Conservation (phyloP, 2,888 invertebrate genomes). For the Synergus itoensis region DNA sequence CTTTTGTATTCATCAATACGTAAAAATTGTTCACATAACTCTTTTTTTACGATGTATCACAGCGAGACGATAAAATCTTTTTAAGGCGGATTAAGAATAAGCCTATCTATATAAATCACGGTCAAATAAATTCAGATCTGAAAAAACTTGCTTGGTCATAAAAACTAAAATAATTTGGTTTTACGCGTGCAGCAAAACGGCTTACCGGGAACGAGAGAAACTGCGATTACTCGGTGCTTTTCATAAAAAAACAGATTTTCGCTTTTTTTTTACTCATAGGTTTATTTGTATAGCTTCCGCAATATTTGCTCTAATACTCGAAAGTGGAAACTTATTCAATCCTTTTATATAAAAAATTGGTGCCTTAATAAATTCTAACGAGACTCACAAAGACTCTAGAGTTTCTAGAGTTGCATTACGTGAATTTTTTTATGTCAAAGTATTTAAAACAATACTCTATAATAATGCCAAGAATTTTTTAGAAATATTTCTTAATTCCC, state of each 20-base stretch:
- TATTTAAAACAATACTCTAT: background rate
- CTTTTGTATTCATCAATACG: background rate
- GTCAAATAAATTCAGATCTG: constrained; percentile 36
- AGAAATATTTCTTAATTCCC: background rate
- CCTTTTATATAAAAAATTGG: background rate
- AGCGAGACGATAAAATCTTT: constrained; percentile 11
- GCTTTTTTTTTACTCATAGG: background rate
- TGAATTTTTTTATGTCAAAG: background rate
- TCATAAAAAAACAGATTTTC: background rate
- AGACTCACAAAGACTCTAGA: background rate
- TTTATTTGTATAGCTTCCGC: background rate
- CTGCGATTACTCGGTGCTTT: background rate
- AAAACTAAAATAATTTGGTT: constrained; percentile 34
- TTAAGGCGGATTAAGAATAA: constrained; percentile 17
- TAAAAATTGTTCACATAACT: background rate
- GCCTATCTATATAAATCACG: constrained; percentile 16
- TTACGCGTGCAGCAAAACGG: constrained; percentile 12
- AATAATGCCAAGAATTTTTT: background rate
- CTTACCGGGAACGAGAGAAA: background rate
- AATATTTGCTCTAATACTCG: background rate
- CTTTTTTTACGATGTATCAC: background rate
- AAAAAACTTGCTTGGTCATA: constrained; percentile 11
- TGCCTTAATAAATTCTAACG: background rate
- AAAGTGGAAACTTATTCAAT: background rate
- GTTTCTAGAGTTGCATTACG: background rate